These are phyloP conservation scores for Tubiluchus corallicola DNA, from an alignment of 2,888 invertebrate genomes.

Conservation along the genomic window DNA sequence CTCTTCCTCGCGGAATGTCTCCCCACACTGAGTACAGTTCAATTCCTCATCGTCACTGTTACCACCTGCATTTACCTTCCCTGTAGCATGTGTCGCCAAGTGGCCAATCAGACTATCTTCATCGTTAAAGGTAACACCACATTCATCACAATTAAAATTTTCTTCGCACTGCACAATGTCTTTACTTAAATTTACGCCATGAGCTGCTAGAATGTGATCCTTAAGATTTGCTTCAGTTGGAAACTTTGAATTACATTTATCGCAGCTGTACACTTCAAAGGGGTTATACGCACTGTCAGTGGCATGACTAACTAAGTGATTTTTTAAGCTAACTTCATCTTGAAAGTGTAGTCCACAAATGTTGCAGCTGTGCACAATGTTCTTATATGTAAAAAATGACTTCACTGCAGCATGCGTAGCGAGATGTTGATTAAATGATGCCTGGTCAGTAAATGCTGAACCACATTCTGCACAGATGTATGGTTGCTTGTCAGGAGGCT, in stretches of 20 bases:
- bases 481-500: background rate
- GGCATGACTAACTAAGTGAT: background rate
- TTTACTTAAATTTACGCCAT: background rate
- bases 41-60: background rate
- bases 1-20: conserved; percentile 1
- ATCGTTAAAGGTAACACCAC: background rate
- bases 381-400: background rate
- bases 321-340: background rate
- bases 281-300: background rate
- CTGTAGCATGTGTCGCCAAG: background rate
- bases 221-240: background rate
- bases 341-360: background rate
- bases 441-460: background rate
- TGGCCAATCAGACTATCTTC: background rate
- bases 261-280: background rate
- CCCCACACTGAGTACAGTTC: background rate
- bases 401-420: background rate
- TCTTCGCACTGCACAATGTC: too few species aligned
- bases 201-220: background rate
- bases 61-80: background rate
- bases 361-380: background rate
- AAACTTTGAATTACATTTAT: background rate
- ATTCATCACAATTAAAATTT: conserved; percentile 1
- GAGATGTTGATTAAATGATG: background rate
- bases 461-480: background rate